Conservation (phyloP, 2,888 invertebrate genomes). For the Alloscopus bannaensis region DNA sequence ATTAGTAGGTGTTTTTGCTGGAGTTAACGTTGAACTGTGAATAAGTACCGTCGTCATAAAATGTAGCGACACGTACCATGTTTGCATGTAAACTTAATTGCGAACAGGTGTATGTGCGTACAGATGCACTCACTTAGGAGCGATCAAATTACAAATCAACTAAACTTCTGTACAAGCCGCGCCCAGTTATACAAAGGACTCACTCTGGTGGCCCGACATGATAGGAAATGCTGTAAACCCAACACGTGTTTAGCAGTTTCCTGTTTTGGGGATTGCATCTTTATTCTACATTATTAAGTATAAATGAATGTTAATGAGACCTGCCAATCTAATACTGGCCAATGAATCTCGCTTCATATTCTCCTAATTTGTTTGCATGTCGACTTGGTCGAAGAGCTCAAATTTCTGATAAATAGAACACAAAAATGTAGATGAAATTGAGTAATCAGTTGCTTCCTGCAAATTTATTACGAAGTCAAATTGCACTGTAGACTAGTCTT, state of each 20-base stretch:
- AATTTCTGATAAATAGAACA: conserved; percentile 24
- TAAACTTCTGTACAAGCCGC: conserved; percentile 8
- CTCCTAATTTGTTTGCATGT: too few relatives aligned
- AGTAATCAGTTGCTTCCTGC: conserved; percentile 14
- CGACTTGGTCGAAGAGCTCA: too few relatives aligned
- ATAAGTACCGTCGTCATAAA: too few relatives aligned
- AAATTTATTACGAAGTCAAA: too few relatives aligned
- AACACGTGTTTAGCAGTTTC: too few relatives aligned
- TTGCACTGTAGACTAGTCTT: too few relatives aligned
- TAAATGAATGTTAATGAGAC: conserved; percentile 14
- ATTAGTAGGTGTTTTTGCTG: conserved; percentile 15
- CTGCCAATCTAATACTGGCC: not conserved
- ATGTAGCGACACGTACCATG: too few relatives aligned
- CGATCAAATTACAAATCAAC: not conserved
- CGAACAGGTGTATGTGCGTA: not conserved
- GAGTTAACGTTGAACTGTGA: conserved; percentile 13
- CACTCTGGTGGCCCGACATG: not conserved
- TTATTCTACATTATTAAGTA: too few relatives aligned
- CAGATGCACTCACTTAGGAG: too few relatives aligned
- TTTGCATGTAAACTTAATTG: too few relatives aligned
- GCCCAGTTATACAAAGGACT: too few relatives aligned
- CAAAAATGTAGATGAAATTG: conserved; percentile 10
- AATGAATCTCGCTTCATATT: not conserved
- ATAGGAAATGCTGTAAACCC: conserved; percentile 26
- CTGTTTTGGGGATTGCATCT: too few relatives aligned